Base-by-base conservation (phyloP, 1,140 invertebrate genomes). In the Bombus sylvicola region DNA sequence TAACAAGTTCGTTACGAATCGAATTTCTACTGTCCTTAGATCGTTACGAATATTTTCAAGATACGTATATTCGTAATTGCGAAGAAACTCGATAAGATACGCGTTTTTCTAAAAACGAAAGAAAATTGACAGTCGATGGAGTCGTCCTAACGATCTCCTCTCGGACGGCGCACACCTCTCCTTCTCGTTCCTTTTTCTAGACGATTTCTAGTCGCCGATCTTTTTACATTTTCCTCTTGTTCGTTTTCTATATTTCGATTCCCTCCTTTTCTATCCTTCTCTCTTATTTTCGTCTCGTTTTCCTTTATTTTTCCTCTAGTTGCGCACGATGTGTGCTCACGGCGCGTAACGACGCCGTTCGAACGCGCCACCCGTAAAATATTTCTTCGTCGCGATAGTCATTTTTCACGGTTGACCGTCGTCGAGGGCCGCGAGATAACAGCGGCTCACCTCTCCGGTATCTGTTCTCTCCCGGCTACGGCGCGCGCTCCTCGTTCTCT, bases 371-470 rank as follows among this genome's bases (percentile, higher is more conserved):
- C 94, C 94, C 95, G 93, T 93, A 91, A 93, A 94, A 94, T 94
- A 94, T 93, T 92, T 88, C 83, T 85, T 89, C 88, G 88, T 89
- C 89, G 90, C 91, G 92, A 93, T 92, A 93, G 92, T 94, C 93
- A 94, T 94, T 94, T 95, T 94, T 94, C 93, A 93, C 92, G 93
- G 92, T 93, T 93, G 94, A 94, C 93, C 96, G 95, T 96, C 95
- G 95, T 95, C 95, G 94, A 95, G 94, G 95, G 95, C 95, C 95
- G 95, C 95, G 94, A 91, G 96, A 96, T 96, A 96, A 96, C 95
- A 95, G 96, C 95, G 94, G 80, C 85, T 81, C 86, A 83, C 85
- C 82, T 86, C 87, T 88, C 47, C 66, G 81, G 77, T 88, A 64
- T 81, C 74, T 74, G 83, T 76, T 83, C 85, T 81, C 85, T 31